Percentiles rank a stretch among this genome's conserved stretches.
Evolutionary conservation across 1,140 invertebrate species (phyloP).

Genomic region (Frieseomelitta varia): DNA sequence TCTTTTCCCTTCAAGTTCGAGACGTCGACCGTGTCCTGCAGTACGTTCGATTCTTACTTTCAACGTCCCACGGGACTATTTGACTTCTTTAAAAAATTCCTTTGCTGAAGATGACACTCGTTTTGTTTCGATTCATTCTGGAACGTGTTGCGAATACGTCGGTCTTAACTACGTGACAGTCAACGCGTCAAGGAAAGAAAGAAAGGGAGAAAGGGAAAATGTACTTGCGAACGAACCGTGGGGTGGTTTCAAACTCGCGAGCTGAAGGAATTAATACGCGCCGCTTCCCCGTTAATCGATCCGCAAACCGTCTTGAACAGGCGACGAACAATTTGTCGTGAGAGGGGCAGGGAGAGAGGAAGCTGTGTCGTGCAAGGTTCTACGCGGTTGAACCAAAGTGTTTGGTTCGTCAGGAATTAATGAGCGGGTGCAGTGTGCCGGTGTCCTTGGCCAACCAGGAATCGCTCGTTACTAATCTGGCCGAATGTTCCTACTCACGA

Average conservation of each 20-base stretch:
- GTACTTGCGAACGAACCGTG: neutral
- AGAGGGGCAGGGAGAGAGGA: neutral
- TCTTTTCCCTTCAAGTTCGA: neutral
- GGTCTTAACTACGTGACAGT: too few species aligned
- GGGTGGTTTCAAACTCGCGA: slow-evolving; percentile 10
- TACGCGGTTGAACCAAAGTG: neutral
- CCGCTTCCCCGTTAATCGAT: neutral
- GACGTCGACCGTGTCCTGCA: too few species aligned
- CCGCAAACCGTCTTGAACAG: neutral
- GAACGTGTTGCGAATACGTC: too few species aligned
- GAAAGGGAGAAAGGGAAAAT: too few species aligned
- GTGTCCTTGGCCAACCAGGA: slow-evolving; percentile 32
- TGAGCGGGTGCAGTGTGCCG: neutral
- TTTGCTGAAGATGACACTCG: too few species aligned
- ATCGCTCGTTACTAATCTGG: slow-evolving; percentile 29
- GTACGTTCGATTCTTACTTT: too few species aligned
- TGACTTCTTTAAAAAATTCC: too few species aligned
- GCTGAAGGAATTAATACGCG: neutral
- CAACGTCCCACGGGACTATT: too few species aligned
- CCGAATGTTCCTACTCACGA: slow-evolving; percentile 13
- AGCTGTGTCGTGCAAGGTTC: slow-evolving; percentile 42
- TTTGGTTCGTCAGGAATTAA: slow-evolving; percentile 21
- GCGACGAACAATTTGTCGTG: neutral
- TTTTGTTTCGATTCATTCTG: too few species aligned
- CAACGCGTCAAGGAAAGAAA: too few species aligned